Base-by-base conservation (phyloP, 2,888 invertebrate species). In the Carterocephalus palaemon region DNA sequence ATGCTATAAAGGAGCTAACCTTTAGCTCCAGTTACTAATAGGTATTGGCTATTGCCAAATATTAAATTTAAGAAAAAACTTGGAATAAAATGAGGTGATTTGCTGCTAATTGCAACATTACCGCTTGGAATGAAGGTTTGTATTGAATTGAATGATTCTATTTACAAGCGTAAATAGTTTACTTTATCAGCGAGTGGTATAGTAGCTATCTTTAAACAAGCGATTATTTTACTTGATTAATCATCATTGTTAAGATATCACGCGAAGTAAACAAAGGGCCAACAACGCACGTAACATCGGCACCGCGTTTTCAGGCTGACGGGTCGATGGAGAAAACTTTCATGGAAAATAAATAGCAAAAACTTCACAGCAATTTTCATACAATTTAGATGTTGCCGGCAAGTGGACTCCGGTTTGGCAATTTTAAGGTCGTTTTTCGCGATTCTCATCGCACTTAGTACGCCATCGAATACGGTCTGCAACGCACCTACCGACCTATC, bases 401-500 rank as follows among this genome's bases (percentile, higher is more conserved):
- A 26, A 31, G 4, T 45, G 37, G 12, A 5, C 29, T 31, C 13
- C 37, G 31, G 23, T 9, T 4, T 6, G 7, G 5, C 19, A 4
- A 9, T 17, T 31, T 24, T 37, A 31, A 29, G 37, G 29, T 17
- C n/a, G 7, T 17, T 3, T 45, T 31, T 45, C 8, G 12, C 23
- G 8, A 13, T 3, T 9, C 23, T 23, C 29, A 31, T 37, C 43
- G 16, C 36, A 9, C 37, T 37, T 45, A 45, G 43, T 37, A 43
- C 43, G 43, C 36, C 7, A 36, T 29, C 43, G 36, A 43, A 43
- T 36, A 43, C 43, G 43, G 43, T 36, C 22, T 9, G 43, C 43
- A 31, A 29, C 22, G 36, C 7, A 43, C 12, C 12, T 23, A 17
- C 10, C 33, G 29, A 36, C 6, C 8, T n/a, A n/a, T 29, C 31